Evolutionary conservation across 2,113 vertebrate species (phyloP).

Genomic region (Aptenodytes patagonicus): DNA sequence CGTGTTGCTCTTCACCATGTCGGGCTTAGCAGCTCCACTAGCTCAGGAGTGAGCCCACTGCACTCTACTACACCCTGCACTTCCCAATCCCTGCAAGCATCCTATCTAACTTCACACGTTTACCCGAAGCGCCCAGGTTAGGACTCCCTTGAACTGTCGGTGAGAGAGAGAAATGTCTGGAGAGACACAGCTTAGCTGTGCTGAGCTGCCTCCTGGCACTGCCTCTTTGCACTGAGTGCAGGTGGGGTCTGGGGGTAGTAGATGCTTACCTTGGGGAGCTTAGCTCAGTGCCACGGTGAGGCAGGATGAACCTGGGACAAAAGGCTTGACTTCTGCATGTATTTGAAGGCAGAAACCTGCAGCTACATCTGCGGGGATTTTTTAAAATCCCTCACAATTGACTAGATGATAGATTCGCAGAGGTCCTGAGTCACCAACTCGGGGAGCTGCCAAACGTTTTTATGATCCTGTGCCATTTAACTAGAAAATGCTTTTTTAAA

Average conservation of each 20-base stretch:
- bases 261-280: not conserved
- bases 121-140: not conserved
- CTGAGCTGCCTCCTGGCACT: not conserved
- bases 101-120: fast-evolving
- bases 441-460: not conserved
- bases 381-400: not conserved
- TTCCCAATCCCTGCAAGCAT: not conserved
- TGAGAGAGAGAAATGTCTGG: not conserved
- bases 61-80: not conserved
- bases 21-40: not conserved
- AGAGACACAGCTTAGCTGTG: not conserved
- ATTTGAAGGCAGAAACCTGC: not conserved
- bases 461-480: not conserved
- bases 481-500: not conserved
- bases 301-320: not conserved
- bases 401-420: not conserved
- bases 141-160: not conserved
- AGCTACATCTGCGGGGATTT: not conserved
- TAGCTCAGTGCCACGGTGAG: not conserved
- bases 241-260: not conserved
- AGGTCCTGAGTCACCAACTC: not conserved
- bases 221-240: not conserved
- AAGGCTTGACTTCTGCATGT: not conserved
- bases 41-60: not conserved
- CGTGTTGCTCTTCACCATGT: not conserved